Evolutionary conservation across 30 jellyfish, hydroid and myxozoan genomes (phyloP).

Genomic region (Turritopsis rubra): DNA sequence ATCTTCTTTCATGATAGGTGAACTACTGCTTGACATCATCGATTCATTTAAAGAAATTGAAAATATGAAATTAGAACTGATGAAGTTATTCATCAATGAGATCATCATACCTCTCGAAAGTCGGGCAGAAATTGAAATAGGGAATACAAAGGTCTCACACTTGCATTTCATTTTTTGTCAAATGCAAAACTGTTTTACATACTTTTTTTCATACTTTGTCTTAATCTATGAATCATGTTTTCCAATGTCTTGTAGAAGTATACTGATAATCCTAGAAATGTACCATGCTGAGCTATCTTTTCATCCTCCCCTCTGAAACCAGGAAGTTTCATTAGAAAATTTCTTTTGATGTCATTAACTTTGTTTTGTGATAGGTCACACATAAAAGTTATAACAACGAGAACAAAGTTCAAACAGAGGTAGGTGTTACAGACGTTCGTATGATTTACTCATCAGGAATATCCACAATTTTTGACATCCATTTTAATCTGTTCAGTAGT

Average conservation of each 20-base stretch:
- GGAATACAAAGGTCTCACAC: conserved; percentile 55
- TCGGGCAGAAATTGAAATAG: conserved; percentile 80
- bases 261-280: too few relatives aligned
- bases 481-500: too few relatives aligned
- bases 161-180: too few relatives aligned
- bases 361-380: conserved; percentile 45
- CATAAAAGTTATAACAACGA: conserved; percentile 68
- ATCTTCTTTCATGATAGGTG: conserved; percentile 45
- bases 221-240: too few relatives aligned
- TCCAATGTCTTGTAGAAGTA: too few relatives aligned
- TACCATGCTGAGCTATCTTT: not conserved
- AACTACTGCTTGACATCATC: conserved; percentile 72
- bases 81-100: conserved; percentile 73
- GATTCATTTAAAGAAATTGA: conserved; percentile 82
- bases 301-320: not conserved
- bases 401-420: conserved; percentile 91
- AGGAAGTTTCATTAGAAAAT: not conserved
- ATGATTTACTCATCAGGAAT: too few relatives aligned
- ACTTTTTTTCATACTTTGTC: too few relatives aligned
- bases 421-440: too few relatives aligned
- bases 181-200: too few relatives aligned
- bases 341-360: not conserved
- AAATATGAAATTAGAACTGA: conserved; percentile 70
- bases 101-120: conserved; percentile 85
- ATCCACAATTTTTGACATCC: too few relatives aligned